These are phyloP conservation scores for Carposina sasakii DNA, from an alignment of 1,140 invertebrate genomes.

Conservation along the genomic window DNA sequence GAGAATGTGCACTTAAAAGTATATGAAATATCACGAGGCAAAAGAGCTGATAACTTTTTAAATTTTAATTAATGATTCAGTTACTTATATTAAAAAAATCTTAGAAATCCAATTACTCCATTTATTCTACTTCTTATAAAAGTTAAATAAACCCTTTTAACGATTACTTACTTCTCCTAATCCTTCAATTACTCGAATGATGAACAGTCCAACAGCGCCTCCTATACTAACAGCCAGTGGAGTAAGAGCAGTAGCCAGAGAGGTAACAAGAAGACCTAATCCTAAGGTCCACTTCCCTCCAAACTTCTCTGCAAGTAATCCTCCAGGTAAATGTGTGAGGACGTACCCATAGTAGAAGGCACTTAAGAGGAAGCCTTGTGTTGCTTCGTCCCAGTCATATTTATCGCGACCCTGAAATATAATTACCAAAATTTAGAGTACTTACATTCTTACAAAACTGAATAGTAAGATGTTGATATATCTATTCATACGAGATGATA, in stretches of 20 bases:
- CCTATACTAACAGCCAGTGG: constrained; percentile 58
- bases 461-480: no score
- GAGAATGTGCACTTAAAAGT: no score
- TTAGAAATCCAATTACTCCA: no score
- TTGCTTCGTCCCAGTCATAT: constrained; percentile 76
- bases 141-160: no score
- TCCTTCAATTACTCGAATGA: constrained; percentile 78
- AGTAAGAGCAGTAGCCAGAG: constrained; percentile 48
- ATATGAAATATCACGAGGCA: no score
- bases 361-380: constrained; percentile 74
- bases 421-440: no score
- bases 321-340: constrained; percentile 77
- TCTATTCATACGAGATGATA: no score
- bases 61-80: no score
- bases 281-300: constrained; percentile 73
- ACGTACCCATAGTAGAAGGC: constrained; percentile 79
- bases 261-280: constrained; percentile 47
- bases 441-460: no score
- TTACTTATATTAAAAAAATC: constrained; percentile 11
- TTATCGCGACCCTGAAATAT: constrained; percentile 42
- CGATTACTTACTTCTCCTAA: constrained; percentile 73
- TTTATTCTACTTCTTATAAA: no score
- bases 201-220: constrained; percentile 75
- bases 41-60: no score
- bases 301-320: constrained; percentile 75